Conservation (phyloP, 2,797 vertebrate genomes). For the Intellagama lesueurii region DNA sequence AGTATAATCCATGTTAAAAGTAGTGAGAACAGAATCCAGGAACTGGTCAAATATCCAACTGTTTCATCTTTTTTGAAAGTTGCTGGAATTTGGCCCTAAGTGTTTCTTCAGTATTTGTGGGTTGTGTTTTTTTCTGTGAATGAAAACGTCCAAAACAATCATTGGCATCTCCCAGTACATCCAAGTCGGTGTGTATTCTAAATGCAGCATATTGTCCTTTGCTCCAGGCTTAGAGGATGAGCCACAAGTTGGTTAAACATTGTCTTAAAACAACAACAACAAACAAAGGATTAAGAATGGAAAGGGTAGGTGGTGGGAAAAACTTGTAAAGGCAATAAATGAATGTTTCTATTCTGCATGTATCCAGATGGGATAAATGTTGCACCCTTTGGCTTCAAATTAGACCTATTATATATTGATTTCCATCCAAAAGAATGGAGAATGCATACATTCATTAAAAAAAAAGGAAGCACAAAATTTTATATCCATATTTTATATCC, state of each 20-base stretch:
- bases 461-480: constrained; percentile 32
- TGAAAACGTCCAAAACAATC: constrained; percentile 46
- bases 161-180: constrained; percentile 28
- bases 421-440: constrained; percentile 62
- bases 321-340: constrained; percentile 46
- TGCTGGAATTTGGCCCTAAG: background rate
- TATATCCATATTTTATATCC: constrained; percentile 39
- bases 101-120: background rate
- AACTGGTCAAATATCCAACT: background rate
- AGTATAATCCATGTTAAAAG: background rate
- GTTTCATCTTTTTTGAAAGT: constrained; percentile 29
- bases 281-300: background rate
- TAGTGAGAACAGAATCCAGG: background rate
- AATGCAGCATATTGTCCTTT: constrained; percentile 5
- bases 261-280: background rate
- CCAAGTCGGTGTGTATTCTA: constrained; percentile 18
- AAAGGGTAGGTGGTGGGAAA: constrained; percentile 44
- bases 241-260: constrained; percentile 43
- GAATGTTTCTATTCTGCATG: constrained; percentile 51
- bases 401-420: constrained; percentile 52
- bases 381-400: constrained; percentile 55
- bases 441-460: constrained; percentile 61
- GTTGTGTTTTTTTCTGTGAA: constrained; percentile 41
- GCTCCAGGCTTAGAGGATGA: constrained; percentile 58
- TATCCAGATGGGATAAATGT: constrained; percentile 54